Base-by-base conservation (phyloP, 2,797 vertebrate genomes). In the Acanthiza pusilla region DNA sequence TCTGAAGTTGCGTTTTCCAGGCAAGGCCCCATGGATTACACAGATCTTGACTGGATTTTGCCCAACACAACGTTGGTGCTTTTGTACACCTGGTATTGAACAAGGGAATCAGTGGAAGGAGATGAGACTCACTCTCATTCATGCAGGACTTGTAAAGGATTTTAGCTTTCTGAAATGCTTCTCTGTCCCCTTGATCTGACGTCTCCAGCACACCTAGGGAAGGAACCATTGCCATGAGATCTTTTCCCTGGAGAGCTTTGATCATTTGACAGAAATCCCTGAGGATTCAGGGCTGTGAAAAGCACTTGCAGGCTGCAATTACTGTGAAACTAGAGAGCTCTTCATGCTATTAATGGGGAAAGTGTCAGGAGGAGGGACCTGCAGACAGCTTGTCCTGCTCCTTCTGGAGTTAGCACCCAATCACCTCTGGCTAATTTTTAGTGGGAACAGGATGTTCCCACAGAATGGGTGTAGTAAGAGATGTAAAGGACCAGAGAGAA, bases 121-220 rank as follows among this genome's bases (percentile, higher is more conserved):
- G 77, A 42, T 61, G 43, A 57, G 10, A 97, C 98, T 98, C 97
- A 99, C 99, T 99, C 90, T 99, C 98, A 63, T 99, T 99, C 98
- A 99, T 99, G 97, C 99, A 99, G 72, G 99, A 99, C 92, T 95
- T 98, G 96, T 99, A 99, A 32, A 99, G 98, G 57, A 95, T 96
- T 97, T 99, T 99, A 81, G 99, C 99, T 96, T 99, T 99, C 97
- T 91, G 98, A 96, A 99, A 98, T 51, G 99, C 99, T 3, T 98
- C 98, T 92, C 99, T 98, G 96, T 99, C 99, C 50, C 96, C 83
- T 80, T 96, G 82, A 7, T 94, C 97, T 63, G 98, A 86, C 17
- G 97, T 98, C 97, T 99, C 99, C 68, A 99, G 97, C 97, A 99
- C 98, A 92, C 98, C 99, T 99, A 98, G 51, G 83, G 74, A 94